Percentiles rank a stretch among this genome's conserved stretches.
Evolutionary conservation across 1,140 invertebrate species (phyloP).

Genomic region (Polypedilum vanderplanki): DNA sequence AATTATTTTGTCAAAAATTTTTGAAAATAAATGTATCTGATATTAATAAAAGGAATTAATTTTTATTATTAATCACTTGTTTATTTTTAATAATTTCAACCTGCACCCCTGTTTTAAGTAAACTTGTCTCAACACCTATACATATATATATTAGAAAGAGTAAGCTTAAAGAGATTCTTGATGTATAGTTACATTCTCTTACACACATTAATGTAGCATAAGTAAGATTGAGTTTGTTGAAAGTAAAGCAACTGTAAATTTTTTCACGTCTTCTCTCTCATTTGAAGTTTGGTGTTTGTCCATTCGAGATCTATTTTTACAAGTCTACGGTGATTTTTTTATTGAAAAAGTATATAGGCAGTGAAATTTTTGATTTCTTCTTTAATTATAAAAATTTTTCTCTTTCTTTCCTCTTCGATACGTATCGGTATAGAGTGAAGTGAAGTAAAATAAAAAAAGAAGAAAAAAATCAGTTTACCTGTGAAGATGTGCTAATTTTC

Average conservation of each 20-base stretch:
- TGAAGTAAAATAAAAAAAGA: slow-evolving; percentile 10
- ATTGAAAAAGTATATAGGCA: neutral
- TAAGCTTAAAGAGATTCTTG: too few species aligned
- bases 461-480: neutral
- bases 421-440: neutral
- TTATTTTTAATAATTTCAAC: too few species aligned
- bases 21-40: too few species aligned
- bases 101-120: too few species aligned
- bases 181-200: too few species aligned
- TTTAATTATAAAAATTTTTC: neutral
- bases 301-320: slow-evolving; percentile 5
- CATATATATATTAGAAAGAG: too few species aligned
- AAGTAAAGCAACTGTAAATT: slow-evolving; percentile 27
- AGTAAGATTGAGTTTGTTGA: neutral
- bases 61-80: too few species aligned
- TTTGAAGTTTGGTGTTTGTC: slow-evolving; percentile 12
- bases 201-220: too few species aligned
- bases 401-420: neutral
- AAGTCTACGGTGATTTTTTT: neutral
- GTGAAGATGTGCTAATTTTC: slow-evolving; percentile 34
- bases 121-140: too few species aligned
- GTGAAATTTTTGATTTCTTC: neutral
- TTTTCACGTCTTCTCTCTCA: slow-evolving; percentile 21
- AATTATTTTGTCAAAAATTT: too few species aligned
- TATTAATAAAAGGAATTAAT: too few species aligned